Evolutionary conservation across 2,113 vertebrate species (phyloP).

Genomic region (Gnathonemus echidnorhynchus): DNA sequence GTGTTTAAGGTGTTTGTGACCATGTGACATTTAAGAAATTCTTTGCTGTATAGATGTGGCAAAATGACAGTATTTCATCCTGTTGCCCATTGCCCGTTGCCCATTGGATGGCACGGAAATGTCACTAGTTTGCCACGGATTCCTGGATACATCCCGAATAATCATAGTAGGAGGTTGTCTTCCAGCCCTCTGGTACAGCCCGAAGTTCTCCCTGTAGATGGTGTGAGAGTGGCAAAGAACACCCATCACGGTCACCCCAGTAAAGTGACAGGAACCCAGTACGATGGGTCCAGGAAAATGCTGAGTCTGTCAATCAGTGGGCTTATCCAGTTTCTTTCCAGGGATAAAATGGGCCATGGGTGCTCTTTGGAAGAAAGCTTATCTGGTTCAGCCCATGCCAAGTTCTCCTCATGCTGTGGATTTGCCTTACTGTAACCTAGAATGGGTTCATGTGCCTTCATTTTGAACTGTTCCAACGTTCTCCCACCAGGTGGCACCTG

Average conservation of each 20-base stretch:
- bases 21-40: not conserved
- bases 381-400: conserved; percentile 12
- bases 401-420: conserved; percentile 58
- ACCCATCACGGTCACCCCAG: not conserved
- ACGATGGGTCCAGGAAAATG: not conserved
- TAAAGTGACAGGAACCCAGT: not conserved
- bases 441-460: conserved; percentile 70
- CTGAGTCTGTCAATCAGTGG: not conserved
- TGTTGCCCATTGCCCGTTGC: not conserved
- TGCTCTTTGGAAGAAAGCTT: conserved; percentile 30
- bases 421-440: conserved; percentile 69
- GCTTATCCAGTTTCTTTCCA: conserved; percentile 12
- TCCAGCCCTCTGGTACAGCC: not conserved
- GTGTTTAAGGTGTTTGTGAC: not conserved
- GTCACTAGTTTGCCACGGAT: not conserved
- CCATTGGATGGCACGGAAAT: not conserved
- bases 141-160: not conserved
- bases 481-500: conserved; percentile 29
- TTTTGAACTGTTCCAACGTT: conserved; percentile 55
- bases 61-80: not conserved
- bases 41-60: not conserved
- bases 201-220: not conserved
- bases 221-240: not conserved
- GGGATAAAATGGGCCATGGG: conserved; percentile 3
- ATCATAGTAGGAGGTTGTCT: not conserved